Conservation (phyloP, 2,797 vertebrate genomes). For the Mormyrops attenuatus region DNA sequence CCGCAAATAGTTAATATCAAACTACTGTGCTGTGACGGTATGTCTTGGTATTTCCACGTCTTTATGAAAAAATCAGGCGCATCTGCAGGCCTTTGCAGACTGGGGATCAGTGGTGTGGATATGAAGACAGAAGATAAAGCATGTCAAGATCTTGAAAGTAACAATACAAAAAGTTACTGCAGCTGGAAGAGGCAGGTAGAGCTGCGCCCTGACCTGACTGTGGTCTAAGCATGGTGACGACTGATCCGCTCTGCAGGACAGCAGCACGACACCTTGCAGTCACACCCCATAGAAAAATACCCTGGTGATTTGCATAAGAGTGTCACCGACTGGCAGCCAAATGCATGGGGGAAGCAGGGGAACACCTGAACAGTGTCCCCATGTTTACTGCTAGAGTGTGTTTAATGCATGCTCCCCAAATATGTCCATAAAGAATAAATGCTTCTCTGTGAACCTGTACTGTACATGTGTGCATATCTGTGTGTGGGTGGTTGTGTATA, state of each 20-base stretch:
- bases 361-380: conserved; percentile 25
- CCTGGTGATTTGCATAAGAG: conserved; percentile 54
- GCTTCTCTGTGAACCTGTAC: conserved; percentile 52
- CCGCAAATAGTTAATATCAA: conserved; percentile 23
- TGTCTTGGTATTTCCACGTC: conserved; percentile 28
- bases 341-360: conserved; percentile 27
- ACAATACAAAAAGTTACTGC: conserved; percentile 42
- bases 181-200: conserved; percentile 45
- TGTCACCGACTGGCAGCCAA: conserved; percentile 44
- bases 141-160: conserved; percentile 21
- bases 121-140: conserved; percentile 44
- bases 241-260: conserved; percentile 34
- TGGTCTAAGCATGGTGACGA: not conserved
- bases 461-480: conserved; percentile 24
- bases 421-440: conserved; percentile 40
- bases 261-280: conserved; percentile 36
- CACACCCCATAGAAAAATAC: conserved; percentile 60
- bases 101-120: conserved; percentile 57
- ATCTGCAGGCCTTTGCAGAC: conserved; percentile 59
- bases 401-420: conserved; percentile 33
- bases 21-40: not conserved
- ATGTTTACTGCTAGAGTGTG: conserved; percentile 31
- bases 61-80: conserved; percentile 59
- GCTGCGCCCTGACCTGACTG: conserved; percentile 46
- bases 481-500: conserved; percentile 47